Conservation (phyloP, 2,113 vertebrate species). For the Halichoeres trimaculatus region DNA sequence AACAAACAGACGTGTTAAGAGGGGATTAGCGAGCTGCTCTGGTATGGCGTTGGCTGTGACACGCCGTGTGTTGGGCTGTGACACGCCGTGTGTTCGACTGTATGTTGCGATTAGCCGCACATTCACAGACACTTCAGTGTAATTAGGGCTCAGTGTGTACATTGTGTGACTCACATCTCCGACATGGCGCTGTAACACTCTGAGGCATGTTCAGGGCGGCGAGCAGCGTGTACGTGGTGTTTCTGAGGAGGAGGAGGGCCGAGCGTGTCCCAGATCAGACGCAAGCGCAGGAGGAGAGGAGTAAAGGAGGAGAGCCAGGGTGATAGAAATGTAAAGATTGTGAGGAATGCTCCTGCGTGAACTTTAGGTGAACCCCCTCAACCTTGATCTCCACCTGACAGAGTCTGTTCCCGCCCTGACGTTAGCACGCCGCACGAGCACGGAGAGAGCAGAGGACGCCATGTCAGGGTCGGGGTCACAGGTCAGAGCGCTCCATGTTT, state of each 20-base stretch:
- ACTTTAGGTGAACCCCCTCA: slow-evolving; percentile 84
- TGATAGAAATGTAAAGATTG: slow-evolving; percentile 73
- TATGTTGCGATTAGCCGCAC: slow-evolving; percentile 7
- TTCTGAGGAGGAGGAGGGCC: slow-evolving; percentile 1
- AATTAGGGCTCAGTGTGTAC: slow-evolving; percentile 18
- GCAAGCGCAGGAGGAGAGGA: background rate
- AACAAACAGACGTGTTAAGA: slow-evolving; percentile 2
- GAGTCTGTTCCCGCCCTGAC: slow-evolving; percentile 76
- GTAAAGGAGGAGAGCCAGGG: slow-evolving; percentile 10
- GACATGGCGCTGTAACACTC: slow-evolving; percentile 12
- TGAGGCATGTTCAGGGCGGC: slow-evolving; percentile 19
- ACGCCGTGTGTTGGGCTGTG: slow-evolving; percentile 12
- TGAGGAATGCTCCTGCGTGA: slow-evolving; percentile 74
- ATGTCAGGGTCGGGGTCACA: slow-evolving; percentile 62
- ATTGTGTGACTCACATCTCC: slow-evolving; percentile 26
- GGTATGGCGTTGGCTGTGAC: background rate
- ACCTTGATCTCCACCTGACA: slow-evolving; percentile 80
- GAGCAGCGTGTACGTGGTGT: slow-evolving; percentile 12
- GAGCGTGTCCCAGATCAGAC: slow-evolving; percentile 21
- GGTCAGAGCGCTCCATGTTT: too few relatives aligned
- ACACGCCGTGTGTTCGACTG: slow-evolving; percentile 8
- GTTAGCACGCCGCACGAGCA: slow-evolving; percentile 71
- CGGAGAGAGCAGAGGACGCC: background rate
- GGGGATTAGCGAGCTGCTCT: slow-evolving; percentile 1
- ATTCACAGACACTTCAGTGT: slow-evolving; percentile 12